Percentiles rank a stretch among this genome's conserved stretches.
phyloP scores from a whole-genome alignment of 2,797 vertebrate genomes.

The Rousettus madagascariensis region DNA sequence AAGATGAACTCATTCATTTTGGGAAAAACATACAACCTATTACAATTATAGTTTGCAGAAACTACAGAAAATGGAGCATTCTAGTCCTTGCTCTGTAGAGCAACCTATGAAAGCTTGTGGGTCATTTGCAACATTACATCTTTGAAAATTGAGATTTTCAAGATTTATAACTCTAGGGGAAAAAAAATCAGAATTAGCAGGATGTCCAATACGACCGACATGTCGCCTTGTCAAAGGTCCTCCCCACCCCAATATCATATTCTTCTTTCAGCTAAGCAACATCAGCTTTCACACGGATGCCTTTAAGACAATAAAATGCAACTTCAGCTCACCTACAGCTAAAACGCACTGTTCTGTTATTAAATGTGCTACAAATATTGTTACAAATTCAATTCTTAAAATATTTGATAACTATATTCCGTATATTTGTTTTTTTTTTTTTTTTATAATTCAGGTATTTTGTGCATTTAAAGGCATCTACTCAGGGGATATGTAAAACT shows the following conservation, averaged over 20 bases:
- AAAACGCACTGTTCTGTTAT: background rate
- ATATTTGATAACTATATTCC: background rate
- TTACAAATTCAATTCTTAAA: background rate
- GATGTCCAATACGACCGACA: background rate
- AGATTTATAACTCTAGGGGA: background rate
- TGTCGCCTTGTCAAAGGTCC: background rate
- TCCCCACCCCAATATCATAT: background rate
- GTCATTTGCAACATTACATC: background rate
- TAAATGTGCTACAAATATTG: background rate
- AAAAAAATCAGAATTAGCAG: background rate
- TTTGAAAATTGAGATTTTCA: conserved; percentile 41
- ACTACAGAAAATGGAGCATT: background rate
- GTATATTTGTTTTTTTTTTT: background rate
- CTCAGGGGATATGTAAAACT: background rate
- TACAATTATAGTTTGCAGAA: background rate
- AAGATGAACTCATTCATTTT: background rate
- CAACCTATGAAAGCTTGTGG: background rate
- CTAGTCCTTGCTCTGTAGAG: background rate
- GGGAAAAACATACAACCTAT: background rate
- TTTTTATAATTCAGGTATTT: background rate
- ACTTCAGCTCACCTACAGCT: background rate
- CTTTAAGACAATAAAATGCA: background rate
- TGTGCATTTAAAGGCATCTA: background rate
- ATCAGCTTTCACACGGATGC: background rate
- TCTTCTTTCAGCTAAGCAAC: background rate